Evolutionary conservation across 2,888 invertebrate species (phyloP), one percentile per base, ranked within the genome.

Genomic region (Pocota personata): DNA sequence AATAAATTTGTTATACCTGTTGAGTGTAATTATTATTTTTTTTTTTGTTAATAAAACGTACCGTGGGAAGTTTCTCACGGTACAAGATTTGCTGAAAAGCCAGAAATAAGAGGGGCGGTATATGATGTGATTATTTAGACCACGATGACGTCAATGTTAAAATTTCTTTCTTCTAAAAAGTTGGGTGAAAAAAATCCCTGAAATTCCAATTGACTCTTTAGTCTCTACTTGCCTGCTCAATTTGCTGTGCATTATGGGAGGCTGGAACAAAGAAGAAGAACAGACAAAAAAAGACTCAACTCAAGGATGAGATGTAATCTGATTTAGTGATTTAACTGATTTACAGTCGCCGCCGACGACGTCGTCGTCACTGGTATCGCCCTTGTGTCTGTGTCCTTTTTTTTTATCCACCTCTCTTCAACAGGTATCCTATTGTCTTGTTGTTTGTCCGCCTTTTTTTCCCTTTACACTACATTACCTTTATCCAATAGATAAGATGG

Each of bases 51-150:
- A 35, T n/a, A 46, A 46, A 43, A 52, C 24, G 24, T 55, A 75
- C 35, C 88, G 88, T 88, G 88, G 58, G 88, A 88, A 88, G 35
- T 87, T 88, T 88, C 88, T 84, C 88, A 88, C 83, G 62, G 37
- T n/a, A 16, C 4, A 35, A 12, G 1, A 27, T 16, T n/a, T 24
- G 10, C 10, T 8, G 12, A 10, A 66, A 32, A 46, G 30, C 37
- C 30, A n/a, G n/a, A n/a, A n/a, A n/a, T n/a, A n/a, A n/a, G n/a
- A n/a, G n/a, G n/a, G 16, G 55, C 46, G 8, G 30, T 8, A 67
- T 72, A 24, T 69, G 55, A 60, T 60, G 67, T 55, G 78, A 69
- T 82, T 52, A 69, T 79, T 79, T 69, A 64, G 58, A 40, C 24
- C 5, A 27, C n/a, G 50, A 57, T 73, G 60, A 82, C 14, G 30